Conservation (phyloP, 1,140 invertebrate genomes). For the Aricia agestis region DNA sequence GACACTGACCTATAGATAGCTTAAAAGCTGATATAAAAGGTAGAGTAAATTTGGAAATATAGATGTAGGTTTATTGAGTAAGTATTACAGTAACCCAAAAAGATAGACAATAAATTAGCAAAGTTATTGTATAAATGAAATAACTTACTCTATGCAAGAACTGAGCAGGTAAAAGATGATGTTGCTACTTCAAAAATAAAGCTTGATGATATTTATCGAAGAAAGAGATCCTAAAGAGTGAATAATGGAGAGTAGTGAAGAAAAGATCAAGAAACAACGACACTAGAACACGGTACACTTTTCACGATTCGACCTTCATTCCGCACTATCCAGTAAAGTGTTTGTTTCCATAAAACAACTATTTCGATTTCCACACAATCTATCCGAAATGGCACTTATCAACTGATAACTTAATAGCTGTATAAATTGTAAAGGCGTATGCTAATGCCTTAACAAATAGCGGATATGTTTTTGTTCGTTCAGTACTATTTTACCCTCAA, state of each 20-base stretch:
- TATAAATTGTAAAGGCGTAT: constrained; percentile 1
- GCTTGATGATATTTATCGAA: too few species aligned
- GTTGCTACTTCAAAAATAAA: too few species aligned
- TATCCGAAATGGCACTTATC: constrained; percentile 6
- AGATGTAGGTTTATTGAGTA: too few species aligned
- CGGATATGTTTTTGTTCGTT: not conserved
- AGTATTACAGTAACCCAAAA: too few species aligned
- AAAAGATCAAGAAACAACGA: not conserved
- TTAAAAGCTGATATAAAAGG: not conserved
- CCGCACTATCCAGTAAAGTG: not conserved
- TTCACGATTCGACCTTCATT: not conserved
- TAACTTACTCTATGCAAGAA: too few species aligned
- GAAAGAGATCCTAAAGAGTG: too few species aligned
- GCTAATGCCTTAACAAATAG: constrained; percentile 10
- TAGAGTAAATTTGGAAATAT: too few species aligned
- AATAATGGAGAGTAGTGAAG: not conserved
- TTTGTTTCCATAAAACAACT: constrained; percentile 7
- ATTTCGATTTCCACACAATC: constrained; percentile 8
- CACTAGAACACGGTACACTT: not conserved
- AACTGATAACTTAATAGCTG: constrained; percentile 13
- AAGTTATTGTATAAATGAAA: too few species aligned
- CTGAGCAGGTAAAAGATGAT: too few species aligned
- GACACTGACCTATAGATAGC: not conserved
- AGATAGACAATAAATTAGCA: too few species aligned
- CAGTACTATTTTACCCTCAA: too few species aligned